Evolutionary conservation across 2,113 vertebrate genomes (phyloP).

Genomic region (Neomonachus schauinslandi): DNA sequence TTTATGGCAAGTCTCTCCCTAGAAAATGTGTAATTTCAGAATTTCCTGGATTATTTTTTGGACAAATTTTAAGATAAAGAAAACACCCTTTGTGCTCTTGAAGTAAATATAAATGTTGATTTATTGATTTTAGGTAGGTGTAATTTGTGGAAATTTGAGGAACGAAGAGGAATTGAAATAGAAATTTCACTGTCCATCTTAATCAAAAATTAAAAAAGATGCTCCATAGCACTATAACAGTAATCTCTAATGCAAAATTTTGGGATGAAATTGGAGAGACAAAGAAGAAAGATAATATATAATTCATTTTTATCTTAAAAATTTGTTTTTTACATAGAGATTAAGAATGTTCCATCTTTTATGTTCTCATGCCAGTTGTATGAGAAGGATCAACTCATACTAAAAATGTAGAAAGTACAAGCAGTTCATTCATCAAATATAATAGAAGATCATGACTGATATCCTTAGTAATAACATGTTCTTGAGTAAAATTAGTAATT

Average conservation of each 20-base stretch:
- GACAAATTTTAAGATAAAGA: neutral
- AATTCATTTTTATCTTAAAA: neutral
- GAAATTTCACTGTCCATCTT: neutral
- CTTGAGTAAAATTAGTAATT: slow-evolving; percentile 33
- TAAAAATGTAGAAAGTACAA: neutral
- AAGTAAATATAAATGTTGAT: neutral
- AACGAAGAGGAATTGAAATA: neutral
- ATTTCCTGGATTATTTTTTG: slow-evolving; percentile 57
- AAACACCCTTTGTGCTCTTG: neutral
- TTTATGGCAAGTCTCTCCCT: slow-evolving; percentile 32
- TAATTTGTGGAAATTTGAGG: neutral
- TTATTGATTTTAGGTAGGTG: neutral
- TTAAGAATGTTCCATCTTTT: neutral
- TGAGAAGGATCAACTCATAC: neutral
- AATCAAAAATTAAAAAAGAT: neutral
- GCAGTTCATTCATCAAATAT: neutral
- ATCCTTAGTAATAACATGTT: neutral
- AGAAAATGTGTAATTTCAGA: slow-evolving; percentile 56
- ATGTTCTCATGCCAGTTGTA: neutral
- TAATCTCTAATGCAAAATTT: neutral
- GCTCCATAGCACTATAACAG: neutral
- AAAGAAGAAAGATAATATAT: neutral
- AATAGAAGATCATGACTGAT: neutral
- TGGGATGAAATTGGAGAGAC: neutral
- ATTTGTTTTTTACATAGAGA: neutral